phyloP scores from a whole-genome alignment of 2,797 vertebrate species.

The Echiichthys vipera region DNA sequence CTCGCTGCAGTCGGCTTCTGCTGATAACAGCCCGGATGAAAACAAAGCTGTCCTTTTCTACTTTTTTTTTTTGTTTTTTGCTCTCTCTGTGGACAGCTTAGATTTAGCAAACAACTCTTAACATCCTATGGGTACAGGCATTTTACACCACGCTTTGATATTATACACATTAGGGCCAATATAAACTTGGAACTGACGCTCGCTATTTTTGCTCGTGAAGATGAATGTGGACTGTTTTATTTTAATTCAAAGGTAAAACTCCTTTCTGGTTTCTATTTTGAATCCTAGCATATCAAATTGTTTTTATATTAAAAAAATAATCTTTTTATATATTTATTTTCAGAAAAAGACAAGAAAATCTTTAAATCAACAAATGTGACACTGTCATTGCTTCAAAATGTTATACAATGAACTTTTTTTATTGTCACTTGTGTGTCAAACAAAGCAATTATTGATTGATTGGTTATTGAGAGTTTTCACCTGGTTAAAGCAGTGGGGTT shows the following conservation, averaged over 20 bases:
- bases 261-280: constrained; percentile 5
- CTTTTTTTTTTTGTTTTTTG: constrained; percentile 12
- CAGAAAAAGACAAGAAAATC: background rate
- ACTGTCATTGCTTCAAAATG: background rate
- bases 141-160: constrained; percentile 11
- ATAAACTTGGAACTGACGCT: constrained; percentile 19
- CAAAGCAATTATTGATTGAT: constrained; percentile 2
- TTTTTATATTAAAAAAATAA: no score
- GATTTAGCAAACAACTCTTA: constrained; percentile 47
- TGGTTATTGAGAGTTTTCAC: constrained; percentile 16
- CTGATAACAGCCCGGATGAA: constrained; percentile 70
- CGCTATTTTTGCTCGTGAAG: background rate
- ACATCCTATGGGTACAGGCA: constrained; percentile 39
- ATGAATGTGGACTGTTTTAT: constrained; percentile 1
- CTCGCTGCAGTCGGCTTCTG: constrained; percentile 65
- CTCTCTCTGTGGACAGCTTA: constrained; percentile 31
- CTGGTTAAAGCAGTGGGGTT: background rate
- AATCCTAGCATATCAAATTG: background rate
- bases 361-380: background rate
- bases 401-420: background rate
- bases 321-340: no score
- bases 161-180: constrained; percentile 7
- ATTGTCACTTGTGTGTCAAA: background rate
- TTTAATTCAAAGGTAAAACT: constrained; percentile 6
- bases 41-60: constrained; percentile 73